Conservation (phyloP, 1,140 invertebrate species). For the Listronotus bonariensis region DNA sequence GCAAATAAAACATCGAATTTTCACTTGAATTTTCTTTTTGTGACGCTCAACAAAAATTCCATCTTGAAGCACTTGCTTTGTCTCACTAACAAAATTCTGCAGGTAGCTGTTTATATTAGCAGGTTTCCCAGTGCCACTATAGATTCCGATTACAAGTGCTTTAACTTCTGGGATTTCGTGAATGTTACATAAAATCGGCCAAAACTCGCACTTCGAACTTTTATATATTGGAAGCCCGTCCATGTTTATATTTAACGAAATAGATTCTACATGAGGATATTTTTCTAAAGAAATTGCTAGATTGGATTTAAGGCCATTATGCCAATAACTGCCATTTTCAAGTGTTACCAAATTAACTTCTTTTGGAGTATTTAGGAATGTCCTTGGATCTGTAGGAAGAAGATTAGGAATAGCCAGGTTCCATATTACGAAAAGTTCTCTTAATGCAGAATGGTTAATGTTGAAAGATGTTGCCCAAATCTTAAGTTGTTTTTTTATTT, state of each 20-base stretch:
- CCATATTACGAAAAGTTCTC: slow-evolving; percentile 15
- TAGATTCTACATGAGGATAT: too few species aligned
- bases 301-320: neutral
- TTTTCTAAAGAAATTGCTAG: too few species aligned
- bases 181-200: slow-evolving; percentile 46
- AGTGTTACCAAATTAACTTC: slow-evolving; percentile 18
- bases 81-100: slow-evolving; percentile 32
- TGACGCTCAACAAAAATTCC: neutral
- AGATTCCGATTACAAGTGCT: slow-evolving; percentile 31
- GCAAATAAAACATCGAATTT: slow-evolving; percentile 39
- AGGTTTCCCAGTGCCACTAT: slow-evolving; percentile 37
- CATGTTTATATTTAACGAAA: too few species aligned
- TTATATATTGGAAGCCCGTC: slow-evolving; percentile 38
- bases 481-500: too few species aligned
- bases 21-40: slow-evolving; percentile 26
- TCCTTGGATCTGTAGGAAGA: slow-evolving; percentile 32
- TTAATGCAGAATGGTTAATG: neutral
- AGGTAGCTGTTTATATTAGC: slow-evolving; percentile 21
- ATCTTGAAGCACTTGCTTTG: slow-evolving; percentile 13
- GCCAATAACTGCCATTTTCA: slow-evolving; percentile 29
- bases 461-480: too few species aligned
- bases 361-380: slow-evolving; percentile 19
- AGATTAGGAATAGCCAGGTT: slow-evolving; percentile 18
- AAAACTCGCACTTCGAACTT: slow-evolving; percentile 42
- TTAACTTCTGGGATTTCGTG: slow-evolving; percentile 14